Percentiles rank a stretch among this genome's conserved stretches.
phyloP scores from a whole-genome alignment of 2,888 invertebrate species.

The Gortyna flavago region DNA sequence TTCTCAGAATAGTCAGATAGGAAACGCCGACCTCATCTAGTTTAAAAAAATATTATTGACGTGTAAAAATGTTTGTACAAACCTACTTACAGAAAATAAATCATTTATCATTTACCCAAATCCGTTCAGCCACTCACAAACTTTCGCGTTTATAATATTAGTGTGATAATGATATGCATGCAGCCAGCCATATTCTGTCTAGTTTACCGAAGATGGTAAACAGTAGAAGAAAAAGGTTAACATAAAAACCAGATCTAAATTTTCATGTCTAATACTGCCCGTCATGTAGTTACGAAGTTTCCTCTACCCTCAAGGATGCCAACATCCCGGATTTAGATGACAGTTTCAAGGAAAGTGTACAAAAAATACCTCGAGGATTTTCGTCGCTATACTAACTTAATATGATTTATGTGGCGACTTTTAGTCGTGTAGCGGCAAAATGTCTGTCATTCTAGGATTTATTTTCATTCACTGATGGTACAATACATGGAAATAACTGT shows the following conservation, averaged over 20 bases:
- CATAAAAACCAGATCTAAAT: constrained; percentile 13
- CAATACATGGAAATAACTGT: background rate
- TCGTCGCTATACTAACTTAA: background rate
- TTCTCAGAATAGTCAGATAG: too few species aligned
- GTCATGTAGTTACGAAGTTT: constrained; percentile 13
- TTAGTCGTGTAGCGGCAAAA: background rate
- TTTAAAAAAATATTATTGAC: too few species aligned
- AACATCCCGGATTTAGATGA: constrained; percentile 6
- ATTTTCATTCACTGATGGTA: background rate
- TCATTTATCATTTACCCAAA: too few species aligned
- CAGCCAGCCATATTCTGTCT: background rate
- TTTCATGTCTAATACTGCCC: background rate
- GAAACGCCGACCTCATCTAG: too few species aligned
- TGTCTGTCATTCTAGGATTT: background rate
- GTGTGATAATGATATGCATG: background rate
- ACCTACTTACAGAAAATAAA: too few species aligned
- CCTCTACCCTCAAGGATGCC: constrained; percentile 6
- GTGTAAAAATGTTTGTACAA: too few species aligned
- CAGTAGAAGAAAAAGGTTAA: background rate
- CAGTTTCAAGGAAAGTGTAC: constrained; percentile 5
- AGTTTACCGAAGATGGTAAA: background rate
- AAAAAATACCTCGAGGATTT: background rate
- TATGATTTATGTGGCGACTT: background rate
- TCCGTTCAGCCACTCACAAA: too few species aligned
- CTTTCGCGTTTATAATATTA: too few species aligned